Evolutionary conservation across 2,113 vertebrate genomes (phyloP), one percentile per base, ranked within the genome.

Genomic region (Nerophis ophidion): DNA sequence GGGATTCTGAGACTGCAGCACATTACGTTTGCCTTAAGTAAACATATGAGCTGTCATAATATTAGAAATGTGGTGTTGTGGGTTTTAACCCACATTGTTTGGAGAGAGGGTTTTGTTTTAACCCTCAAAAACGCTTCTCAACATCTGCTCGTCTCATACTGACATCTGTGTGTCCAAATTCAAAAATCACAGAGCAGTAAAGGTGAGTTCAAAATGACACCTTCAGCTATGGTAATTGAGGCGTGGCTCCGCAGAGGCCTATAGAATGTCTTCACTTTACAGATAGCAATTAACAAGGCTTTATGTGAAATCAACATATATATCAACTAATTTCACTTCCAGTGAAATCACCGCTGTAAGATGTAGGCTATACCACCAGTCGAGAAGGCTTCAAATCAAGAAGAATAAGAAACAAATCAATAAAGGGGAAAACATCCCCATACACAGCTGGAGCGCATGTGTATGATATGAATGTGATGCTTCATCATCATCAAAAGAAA

Each of bases 401-500:
- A n/a, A 38, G 14, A 56, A 56, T 56, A 40, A 44, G 73, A 80
- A 87, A 83, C 66, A 56, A 85, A 83, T 59, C 50, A 67, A 72
- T 75, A 44, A 19, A 76, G 79, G 70, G 68, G 66, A 12, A 12
- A 79, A 72, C 75, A 84, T 77, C 66, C 72, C 85, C 89, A 90
- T 90, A 87, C 81, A 86, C 88, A 86, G 85, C 80, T 65, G 70
- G 61, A 62, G 52, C 69, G 76, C 87, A 16, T 84, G 88, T 87
- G 79, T 88, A 91, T 90, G 89, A 83, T 66, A 81, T 88, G 83
- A 76, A 82, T 85, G 86, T 82, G 87, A 86, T 87, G 83, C 77
- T 83, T 80, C 66, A 52, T 70, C 75, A 80, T 68, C 60, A 74
- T 79, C 65, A 74, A 82, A 75, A 83, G 5, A 86, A 84, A 85